Base-by-base conservation (phyloP, 2,888 invertebrate genomes). In the Lochmaea capreae region DNA sequence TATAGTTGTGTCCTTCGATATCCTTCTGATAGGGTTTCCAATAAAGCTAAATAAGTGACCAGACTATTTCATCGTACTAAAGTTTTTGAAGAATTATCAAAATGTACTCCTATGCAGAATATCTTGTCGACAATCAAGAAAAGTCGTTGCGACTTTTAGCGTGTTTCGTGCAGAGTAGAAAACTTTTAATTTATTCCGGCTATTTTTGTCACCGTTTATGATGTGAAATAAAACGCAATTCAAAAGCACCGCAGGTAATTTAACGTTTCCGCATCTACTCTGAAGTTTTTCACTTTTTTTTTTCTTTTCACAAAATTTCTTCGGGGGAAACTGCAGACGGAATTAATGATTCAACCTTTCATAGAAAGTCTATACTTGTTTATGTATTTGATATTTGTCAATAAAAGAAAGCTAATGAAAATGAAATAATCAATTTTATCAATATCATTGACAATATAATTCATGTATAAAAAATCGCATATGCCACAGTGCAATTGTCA, bases 181-280 rank as follows among this genome's bases (percentile, higher is more conserved):
- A 79, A 76, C 73, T 79, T 78, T 77, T 76, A 79, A 79, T 79
- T 79, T 79, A 79, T 80, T 75, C 74, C 73, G 71, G 65, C 76
- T 78, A 78, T 79, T 78, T 79, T 77, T 77, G 77, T 77, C 78
- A 69, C 71, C 76, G 77, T 76, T 76, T 77, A 74, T 76, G 76
- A 79, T 77, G 72, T 70, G 74, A 76, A 79, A 77, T 76, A 76
- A 77, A 78, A 79, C 75, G 76, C 78, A 79, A 75, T 75, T 75
- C 65, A 69, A 46, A 77, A 77, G 76, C 78, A 79, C 79, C 73
- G 78, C 75, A 72, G 79, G 79, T 78, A 76, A 78, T 79, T 76
- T 74, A 76, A 71, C 74, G 74, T 72, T 76, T 71, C 68, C 49
- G 57, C 72, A 70, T 74, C 71, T 73, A 52, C 58, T 70, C n/a